Evolutionary conservation across 2,888 invertebrate species (phyloP), one percentile per base, ranked within the genome.

Genomic region (Coenonympha glycerion): DNA sequence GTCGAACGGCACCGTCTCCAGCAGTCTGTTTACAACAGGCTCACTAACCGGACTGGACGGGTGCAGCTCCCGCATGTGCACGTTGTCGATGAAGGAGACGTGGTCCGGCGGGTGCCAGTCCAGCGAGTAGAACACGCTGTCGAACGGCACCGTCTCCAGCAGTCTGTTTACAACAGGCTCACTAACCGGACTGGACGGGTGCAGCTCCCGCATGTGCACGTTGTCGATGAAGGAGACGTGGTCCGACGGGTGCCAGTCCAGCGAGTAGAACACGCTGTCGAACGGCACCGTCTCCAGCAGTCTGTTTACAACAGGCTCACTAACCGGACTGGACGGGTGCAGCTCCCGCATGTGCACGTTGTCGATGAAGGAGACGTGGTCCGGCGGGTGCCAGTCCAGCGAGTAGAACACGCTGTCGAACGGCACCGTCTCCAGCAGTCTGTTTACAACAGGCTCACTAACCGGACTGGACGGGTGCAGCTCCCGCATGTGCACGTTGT

Each of bases 221-320:
- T 98, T 98, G 75, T 98, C 98, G 61, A 97, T 93, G 82, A 99
- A 99, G 5, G 98, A 98, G 28, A 98, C 95, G 81, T 97, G 97
- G 84, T 97, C 93, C 31, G 92, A 91, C 0, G 98, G 98, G 87
- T 99, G 99, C 98, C 98, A 99, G 87, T 99, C 99, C 64, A 95
- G 89, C 0, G 98, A 96, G 86, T 98, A 99, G 79, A 96, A 95
- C 36, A 96, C 92, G 21, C 92, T 91, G 83, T 97, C 95, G 77
- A 97, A 98, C 47, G 91, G 89, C 6, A 95, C 92, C 0, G 91
- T 90, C 46, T 94, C 93, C 72, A 96, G 81, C 31, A 97, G 86
- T 31, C 91, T 90, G 87, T 98, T 98, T 18, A 18, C 11, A 6
- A 34, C 6, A 8, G 26, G n/a, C n/a, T 28, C 16, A 76, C 88